These are phyloP conservation scores for Osmerus eperlanus DNA, from an alignment of 2,113 vertebrate genomes.

Conservation along the genomic window DNA sequence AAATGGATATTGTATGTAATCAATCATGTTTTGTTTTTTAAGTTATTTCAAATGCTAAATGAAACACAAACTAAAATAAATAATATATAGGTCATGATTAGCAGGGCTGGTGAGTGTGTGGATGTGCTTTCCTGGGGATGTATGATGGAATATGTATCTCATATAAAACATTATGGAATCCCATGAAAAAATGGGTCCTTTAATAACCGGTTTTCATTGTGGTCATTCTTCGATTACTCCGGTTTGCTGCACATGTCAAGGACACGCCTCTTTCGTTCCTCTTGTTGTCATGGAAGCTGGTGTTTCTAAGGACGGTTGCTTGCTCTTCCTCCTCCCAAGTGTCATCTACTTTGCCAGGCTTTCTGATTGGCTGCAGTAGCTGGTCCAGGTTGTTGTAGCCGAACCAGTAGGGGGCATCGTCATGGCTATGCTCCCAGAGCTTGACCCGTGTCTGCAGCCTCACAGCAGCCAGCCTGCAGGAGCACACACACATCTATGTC, in stretches of 20 bases:
- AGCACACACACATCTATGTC: background rate
- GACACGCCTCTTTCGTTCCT: constrained; percentile 1
- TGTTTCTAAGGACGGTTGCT: background rate
- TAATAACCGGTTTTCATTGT: background rate
- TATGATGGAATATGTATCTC: background rate
- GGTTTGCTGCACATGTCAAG: background rate
- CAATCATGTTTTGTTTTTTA: too few relatives aligned
- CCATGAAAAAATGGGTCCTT: background rate
- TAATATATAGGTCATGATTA: too few relatives aligned
- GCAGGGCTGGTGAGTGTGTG: too few relatives aligned
- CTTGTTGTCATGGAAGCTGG: background rate
- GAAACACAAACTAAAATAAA: too few relatives aligned
- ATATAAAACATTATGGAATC: background rate
- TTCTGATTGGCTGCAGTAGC: constrained; percentile 21
- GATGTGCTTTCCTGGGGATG: too few relatives aligned
- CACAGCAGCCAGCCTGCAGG: constrained; percentile 69
- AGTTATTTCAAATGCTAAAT: too few relatives aligned
- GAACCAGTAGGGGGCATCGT: constrained; percentile 66
- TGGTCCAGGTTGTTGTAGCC: constrained; percentile 49
- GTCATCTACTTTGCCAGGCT: constrained; percentile 27
- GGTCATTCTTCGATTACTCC: background rate
- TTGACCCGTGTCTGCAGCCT: constrained; percentile 63
- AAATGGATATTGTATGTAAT: too few relatives aligned
- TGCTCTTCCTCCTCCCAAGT: constrained; percentile 20
- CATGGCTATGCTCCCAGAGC: constrained; percentile 67